A percentile compares a stretch with the other conserved stretches of the same genome.
These are phyloP conservation scores for Typhlichthys subterraneus DNA, from an alignment of 2,797 vertebrate genomes.

Conservation along the genomic window DNA sequence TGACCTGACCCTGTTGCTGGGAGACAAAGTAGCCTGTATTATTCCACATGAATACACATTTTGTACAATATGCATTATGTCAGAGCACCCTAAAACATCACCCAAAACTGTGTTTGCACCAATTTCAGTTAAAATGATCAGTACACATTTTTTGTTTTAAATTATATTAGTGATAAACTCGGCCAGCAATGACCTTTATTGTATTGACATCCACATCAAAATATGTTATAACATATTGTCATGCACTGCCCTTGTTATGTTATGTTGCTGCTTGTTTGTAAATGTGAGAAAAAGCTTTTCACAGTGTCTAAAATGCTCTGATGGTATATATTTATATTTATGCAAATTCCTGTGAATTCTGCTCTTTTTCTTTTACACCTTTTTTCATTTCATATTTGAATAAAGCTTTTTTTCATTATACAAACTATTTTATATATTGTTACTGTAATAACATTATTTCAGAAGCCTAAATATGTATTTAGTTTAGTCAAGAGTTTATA, in stretches of 20 bases:
- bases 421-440: constrained; percentile 4
- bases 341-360: constrained; percentile 72
- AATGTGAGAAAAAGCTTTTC: constrained; percentile 59
- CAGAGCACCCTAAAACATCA: constrained; percentile 35
- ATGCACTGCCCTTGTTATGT: constrained; percentile 51
- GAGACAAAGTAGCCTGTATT: constrained; percentile 53
- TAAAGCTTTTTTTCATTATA: constrained; percentile 75
- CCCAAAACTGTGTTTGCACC: constrained; percentile 28
- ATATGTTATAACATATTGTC: constrained; percentile 42
- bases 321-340: constrained; percentile 75
- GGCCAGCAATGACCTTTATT: constrained; percentile 47
- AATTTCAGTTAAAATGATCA: constrained; percentile 14
- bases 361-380: constrained; percentile 53
- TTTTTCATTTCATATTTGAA: constrained; percentile 64
- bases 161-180: constrained; percentile 26
- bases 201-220: neutral
- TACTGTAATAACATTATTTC: neutral
- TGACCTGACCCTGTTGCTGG: constrained; percentile 25
- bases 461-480: too few relatives aligned
- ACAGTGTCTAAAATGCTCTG: constrained; percentile 55
- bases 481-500: too few relatives aligned
- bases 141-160: constrained; percentile 33
- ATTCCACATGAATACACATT: constrained; percentile 52
- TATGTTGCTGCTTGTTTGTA: constrained; percentile 65
- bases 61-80: constrained; percentile 38